Conservation (phyloP, 2,888 invertebrate species). For the Xanthorhoe spadicearia region DNA sequence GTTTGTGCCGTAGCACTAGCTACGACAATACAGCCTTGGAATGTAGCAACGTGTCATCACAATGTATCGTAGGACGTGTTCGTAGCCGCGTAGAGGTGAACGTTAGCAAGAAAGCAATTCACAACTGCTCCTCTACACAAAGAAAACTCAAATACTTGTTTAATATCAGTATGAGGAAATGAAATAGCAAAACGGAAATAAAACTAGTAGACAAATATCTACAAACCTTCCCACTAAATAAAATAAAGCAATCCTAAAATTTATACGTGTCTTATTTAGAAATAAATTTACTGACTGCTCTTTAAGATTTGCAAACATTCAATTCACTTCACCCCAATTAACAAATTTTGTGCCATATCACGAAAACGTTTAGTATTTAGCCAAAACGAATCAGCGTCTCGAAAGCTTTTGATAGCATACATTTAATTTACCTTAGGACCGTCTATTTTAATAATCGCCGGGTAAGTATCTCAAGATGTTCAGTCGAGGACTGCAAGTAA, state of each 20-base stretch:
- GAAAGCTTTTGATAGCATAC: neutral
- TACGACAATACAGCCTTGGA: conserved; percentile 25
- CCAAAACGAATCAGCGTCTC: neutral
- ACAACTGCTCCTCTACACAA: conserved; percentile 24
- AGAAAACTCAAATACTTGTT: conserved; percentile 20
- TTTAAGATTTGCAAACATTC: no score
- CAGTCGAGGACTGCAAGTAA: conserved; percentile 47
- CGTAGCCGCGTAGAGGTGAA: conserved; percentile 28
- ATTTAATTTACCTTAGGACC: neutral
- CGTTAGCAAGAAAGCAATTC: conserved; percentile 24
- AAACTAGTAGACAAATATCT: no score
- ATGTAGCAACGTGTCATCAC: conserved; percentile 26
- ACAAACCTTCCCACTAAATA: no score
- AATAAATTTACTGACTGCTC: no score
- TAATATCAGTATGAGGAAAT: neutral
- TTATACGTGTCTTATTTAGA: no score
- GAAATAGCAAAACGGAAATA: neutral
- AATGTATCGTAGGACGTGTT: conserved; percentile 25
- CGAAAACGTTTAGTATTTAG: neutral
- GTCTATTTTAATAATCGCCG: conserved; percentile 8
- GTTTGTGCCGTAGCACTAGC: conserved; percentile 21
- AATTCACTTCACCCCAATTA: no score
- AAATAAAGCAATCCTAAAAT: no score
- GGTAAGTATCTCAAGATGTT: conserved; percentile 30
- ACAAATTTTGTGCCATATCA: no score